Evolutionary conservation across 1,140 invertebrate genomes (phyloP).

Genomic region (Musca domestica): DNA sequence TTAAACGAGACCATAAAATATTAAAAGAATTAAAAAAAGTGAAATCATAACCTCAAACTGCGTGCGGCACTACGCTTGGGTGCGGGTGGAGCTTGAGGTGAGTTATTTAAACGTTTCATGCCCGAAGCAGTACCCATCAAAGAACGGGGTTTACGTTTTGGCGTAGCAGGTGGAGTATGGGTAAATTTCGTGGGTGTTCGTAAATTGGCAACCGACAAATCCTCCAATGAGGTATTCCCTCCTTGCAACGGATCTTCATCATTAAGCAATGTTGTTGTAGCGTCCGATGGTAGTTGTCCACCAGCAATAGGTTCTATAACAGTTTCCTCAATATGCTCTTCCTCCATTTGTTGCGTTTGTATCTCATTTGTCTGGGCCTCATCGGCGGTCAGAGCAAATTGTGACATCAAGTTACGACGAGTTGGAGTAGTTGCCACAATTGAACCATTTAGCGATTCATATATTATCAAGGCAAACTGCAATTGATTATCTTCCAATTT

Average conservation of each 20-base stretch:
- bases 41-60: conserved; percentile 26
- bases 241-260: conserved; percentile 1
- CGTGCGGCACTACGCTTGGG: conserved; percentile 25
- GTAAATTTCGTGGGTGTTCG: conserved; percentile 25
- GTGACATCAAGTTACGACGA: conserved; percentile 22
- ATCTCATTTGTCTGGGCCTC: neutral
- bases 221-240: conserved; percentile 8
- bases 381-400: neutral
- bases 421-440: neutral
- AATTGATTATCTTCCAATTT: conserved; percentile 19
- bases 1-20: neutral
- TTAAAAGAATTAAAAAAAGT: neutral
- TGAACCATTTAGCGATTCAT: conserved; percentile 14
- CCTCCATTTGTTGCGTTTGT: neutral
- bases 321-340: neutral
- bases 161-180: conserved; percentile 25
- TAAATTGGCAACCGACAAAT: neutral
- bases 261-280: neutral
- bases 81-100: conserved; percentile 7
- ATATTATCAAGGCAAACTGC: conserved; percentile 26
- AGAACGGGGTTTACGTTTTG: conserved; percentile 22
- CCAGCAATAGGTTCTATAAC: neutral
- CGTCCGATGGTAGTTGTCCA: neutral
- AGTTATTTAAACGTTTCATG: conserved; percentile 10
- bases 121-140: neutral